phyloP scores from a whole-genome alignment of 2,113 vertebrate genomes.

The Salvelinus fontinalis region DNA sequence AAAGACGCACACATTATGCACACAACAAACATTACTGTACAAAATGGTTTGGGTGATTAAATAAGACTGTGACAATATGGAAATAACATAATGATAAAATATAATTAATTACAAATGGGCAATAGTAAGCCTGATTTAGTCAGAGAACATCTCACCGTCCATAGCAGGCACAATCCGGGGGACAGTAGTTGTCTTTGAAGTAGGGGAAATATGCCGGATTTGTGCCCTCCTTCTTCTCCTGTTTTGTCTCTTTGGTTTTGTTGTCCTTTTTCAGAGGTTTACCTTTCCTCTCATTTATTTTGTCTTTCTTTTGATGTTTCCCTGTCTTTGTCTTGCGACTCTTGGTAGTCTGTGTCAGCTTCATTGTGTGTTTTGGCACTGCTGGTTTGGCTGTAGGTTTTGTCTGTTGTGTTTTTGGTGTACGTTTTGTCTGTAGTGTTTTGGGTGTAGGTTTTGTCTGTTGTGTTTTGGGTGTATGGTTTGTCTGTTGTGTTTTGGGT shows the following conservation, averaged over 20 bases:
- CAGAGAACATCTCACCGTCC: constrained; percentile 44
- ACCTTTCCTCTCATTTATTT: constrained; percentile 17
- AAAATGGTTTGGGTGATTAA: too few relatives aligned
- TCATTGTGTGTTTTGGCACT: neutral
- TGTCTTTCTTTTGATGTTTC: constrained; percentile 3
- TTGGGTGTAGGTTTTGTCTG: neutral
- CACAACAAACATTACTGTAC: too few relatives aligned
- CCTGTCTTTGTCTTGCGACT: constrained; percentile 27
- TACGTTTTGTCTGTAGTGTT: neutral
- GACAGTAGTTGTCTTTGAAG: constrained; percentile 67
- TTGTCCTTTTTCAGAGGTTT: constrained; percentile 33
- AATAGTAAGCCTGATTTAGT: neutral
- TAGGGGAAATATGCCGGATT: constrained; percentile 52
- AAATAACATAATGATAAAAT: neutral
- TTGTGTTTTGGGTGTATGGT: too few relatives aligned
- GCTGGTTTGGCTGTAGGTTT: neutral
- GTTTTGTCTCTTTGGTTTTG: constrained; percentile 23
- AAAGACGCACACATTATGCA: too few relatives aligned
- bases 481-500: neutral
- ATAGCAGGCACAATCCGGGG: constrained; percentile 65
- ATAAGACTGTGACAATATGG: neutral
- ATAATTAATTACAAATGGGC: neutral
- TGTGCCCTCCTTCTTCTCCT: constrained; percentile 11
- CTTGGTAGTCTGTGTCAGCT: constrained; percentile 11
- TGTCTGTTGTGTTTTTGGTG: constrained; percentile 9